These are phyloP conservation scores for Acromyrmex heyeri DNA, from an alignment of 1,140 invertebrate species.

Conservation along the genomic window DNA sequence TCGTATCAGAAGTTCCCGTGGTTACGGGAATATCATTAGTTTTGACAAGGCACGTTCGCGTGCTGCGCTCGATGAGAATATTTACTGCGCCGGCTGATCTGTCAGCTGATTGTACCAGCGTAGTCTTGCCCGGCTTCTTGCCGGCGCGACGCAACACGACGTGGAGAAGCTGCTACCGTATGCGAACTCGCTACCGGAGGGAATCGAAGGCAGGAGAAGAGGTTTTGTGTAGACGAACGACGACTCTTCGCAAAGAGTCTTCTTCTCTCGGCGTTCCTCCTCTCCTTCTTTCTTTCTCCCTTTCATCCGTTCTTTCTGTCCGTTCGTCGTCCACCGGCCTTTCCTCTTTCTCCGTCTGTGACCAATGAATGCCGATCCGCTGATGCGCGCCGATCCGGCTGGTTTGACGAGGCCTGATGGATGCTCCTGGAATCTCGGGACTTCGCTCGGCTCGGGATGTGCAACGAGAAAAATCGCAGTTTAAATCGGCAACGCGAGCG, in stretches of 20 bases:
- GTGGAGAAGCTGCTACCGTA: conserved; percentile 65
- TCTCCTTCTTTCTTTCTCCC: conserved; percentile 25
- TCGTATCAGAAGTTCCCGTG: not conserved
- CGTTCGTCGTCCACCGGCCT: conserved; percentile 39
- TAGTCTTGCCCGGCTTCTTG: conserved; percentile 71
- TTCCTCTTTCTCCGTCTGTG: conserved; percentile 66
- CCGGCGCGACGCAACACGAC: conserved; percentile 65
- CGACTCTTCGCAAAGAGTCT: conserved; percentile 28
- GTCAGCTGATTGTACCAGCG: conserved; percentile 77
- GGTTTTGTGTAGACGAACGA: conserved; percentile 76
- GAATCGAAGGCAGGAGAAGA: conserved; percentile 52
- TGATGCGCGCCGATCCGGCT: conserved; percentile 84
- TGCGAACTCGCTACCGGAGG: conserved; percentile 50
- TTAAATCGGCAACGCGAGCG: conserved; percentile 82
- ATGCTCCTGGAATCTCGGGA: conserved; percentile 85
- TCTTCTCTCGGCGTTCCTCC: conserved; percentile 35
- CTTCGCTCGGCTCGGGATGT: conserved; percentile 77
- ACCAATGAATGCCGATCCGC: conserved; percentile 84
- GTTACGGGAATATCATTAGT: conserved; percentile 64
- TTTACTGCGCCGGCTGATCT: conserved; percentile 81
- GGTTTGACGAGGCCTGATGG: conserved; percentile 86
- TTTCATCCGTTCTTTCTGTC: conserved; percentile 2
- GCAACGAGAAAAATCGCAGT: conserved; percentile 85
- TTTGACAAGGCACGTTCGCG: conserved; percentile 72
- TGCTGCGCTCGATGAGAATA: conserved; percentile 77